These are phyloP conservation scores for Tinamus guttatus DNA, from an alignment of 2,113 vertebrate genomes.

Conservation along the genomic window DNA sequence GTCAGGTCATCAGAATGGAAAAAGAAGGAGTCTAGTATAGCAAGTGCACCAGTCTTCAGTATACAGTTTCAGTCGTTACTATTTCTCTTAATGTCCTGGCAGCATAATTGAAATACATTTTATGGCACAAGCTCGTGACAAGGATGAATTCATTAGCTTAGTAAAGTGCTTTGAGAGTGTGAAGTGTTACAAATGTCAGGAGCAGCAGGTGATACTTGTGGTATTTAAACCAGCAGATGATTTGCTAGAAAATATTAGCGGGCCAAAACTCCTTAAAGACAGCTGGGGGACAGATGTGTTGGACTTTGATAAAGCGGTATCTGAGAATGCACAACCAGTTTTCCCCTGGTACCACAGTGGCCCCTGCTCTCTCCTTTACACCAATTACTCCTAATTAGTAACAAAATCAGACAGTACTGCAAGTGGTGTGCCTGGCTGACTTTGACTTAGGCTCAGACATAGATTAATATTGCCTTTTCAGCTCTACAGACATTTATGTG, in stretches of 20 bases:
- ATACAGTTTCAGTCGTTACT: not conserved
- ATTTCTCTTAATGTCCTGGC: not conserved
- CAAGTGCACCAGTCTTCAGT: not conserved
- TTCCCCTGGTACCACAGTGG: not conserved
- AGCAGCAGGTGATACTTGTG: not conserved
- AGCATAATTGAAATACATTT: not conserved
- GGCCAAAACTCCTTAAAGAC: not conserved
- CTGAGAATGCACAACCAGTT: not conserved
- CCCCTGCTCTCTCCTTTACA: not conserved
- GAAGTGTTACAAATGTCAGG: not conserved
- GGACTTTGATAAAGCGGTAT: not conserved
- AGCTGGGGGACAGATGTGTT: not conserved
- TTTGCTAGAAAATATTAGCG: not conserved
- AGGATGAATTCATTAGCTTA: not conserved
- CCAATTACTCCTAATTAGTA: not conserved
- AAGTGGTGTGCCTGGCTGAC: not conserved
- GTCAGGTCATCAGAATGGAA: not conserved
- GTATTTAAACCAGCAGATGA: not conserved
- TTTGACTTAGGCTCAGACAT: not conserved
- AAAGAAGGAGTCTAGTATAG: not conserved
- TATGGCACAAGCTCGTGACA: not conserved
- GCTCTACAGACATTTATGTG: not conserved
- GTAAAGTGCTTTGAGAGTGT: not conserved
- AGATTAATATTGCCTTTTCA: not conserved
- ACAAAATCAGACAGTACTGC: not conserved